phyloP scores from a whole-genome alignment of 1,140 invertebrate species.

The Drosophila auraria region DNA sequence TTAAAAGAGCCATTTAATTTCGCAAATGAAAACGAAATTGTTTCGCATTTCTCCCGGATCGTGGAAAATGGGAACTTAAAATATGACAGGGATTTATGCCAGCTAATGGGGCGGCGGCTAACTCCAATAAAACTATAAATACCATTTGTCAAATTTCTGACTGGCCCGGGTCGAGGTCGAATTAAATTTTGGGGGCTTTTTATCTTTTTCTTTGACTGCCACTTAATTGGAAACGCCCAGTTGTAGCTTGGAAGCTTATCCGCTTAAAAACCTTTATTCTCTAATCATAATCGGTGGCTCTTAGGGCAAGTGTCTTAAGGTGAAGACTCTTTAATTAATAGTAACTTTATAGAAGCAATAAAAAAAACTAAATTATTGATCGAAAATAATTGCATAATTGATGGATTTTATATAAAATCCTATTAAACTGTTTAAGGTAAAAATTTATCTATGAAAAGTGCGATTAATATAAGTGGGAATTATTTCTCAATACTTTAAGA shows the following conservation, averaged over 20 bases:
- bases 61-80: slow-evolving; percentile 1
- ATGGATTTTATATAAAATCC: slow-evolving; percentile 1
- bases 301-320: neutral
- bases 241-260: neutral
- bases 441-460: neutral
- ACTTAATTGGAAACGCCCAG: slow-evolving; percentile 24
- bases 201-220: slow-evolving; percentile 2
- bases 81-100: slow-evolving; percentile 4
- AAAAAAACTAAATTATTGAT: neutral
- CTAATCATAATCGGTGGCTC: slow-evolving; percentile 7
- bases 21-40: slow-evolving; percentile 41
- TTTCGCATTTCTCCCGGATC: slow-evolving; percentile 23
- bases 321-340: slow-evolving; percentile 1
- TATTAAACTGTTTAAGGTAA: neutral
- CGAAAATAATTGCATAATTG: slow-evolving; percentile 6
- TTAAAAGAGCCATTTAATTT: slow-evolving; percentile 63
- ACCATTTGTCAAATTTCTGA: slow-evolving; percentile 1
- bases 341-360: slow-evolving; percentile 8
- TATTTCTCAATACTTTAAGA: neutral
- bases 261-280: neutral
- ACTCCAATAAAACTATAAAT: slow-evolving; percentile 13
- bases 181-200: slow-evolving; percentile 6
- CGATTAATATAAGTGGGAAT: neutral
- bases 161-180: slow-evolving; percentile 20
- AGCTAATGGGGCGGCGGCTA: neutral